Evolutionary conservation across 2,113 vertebrate species (phyloP), one percentile per base, ranked within the genome.

Genomic region (Rhinogobius similis): DNA sequence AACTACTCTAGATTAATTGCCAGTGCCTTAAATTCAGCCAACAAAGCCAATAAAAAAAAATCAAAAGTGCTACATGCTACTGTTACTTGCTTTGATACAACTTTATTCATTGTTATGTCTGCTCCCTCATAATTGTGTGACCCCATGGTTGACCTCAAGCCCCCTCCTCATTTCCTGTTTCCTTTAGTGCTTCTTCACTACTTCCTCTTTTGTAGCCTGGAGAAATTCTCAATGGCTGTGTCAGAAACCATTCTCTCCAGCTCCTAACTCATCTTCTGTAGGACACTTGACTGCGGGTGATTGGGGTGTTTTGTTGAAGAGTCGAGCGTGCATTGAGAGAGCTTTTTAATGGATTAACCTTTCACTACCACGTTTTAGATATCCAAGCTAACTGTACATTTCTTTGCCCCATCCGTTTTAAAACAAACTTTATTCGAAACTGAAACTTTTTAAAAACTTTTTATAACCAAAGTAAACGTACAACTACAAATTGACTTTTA

Each of bases 111-210:
- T 61, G 61, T 10, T 62, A 29, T 70, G 23, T 48, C 69, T 46
- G 27, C 53, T 11, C 24, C 58, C 24, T 41, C 38, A 68, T 36
- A 70, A 59, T 63, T 56, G 29, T 4, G 18, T 38, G 65, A 82
- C 27, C 62, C 36, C 72, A 36, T 38, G 65, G 24, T 73, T 82
- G 71, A 75, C 52, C 56, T 66, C 66, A 14, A 65, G 56, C 23
- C 68, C 83, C 85, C 76, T 87, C 87, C 23, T 73, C 90, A 36
- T 61, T 68, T 80, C 70, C 64, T 44, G 13, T 52, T 68, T 53
- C 41, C 65, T 29, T 38, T 36, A 3, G 67, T 61, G 67, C 36
- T 39, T 72, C 82, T 80, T 66, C 21, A 50, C 44, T 11, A 24
- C 58, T 52, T 62, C 68, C 62, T 62, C 32, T 1, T 6, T 21